A percentile compares a stretch with the other conserved stretches of the same genome.
Evolutionary conservation across 2,888 invertebrate species (phyloP).

Genomic region (Adelphocoris suturalis): DNA sequence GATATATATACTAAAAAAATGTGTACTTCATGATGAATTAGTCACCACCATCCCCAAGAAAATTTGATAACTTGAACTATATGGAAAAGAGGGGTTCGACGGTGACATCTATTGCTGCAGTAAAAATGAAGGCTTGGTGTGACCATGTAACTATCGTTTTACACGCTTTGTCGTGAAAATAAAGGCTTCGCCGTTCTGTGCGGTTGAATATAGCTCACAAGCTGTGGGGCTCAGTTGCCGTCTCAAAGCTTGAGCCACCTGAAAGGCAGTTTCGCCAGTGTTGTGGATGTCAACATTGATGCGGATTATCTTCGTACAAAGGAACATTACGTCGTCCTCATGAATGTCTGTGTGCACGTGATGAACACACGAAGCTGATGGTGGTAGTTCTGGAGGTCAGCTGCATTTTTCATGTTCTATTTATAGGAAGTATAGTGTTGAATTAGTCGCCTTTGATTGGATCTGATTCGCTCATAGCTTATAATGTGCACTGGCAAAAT

Average conservation of each 20-base stretch:
- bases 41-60: no score
- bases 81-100: no score
- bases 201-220: not conserved
- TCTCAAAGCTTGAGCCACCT: not conserved
- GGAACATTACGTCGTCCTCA: not conserved
- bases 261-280: slow-evolving; percentile 5
- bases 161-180: slow-evolving; percentile 25
- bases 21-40: no score
- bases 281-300: not conserved
- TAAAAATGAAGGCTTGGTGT: no score
- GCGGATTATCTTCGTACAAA: not conserved
- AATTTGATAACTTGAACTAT: no score
- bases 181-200: not conserved
- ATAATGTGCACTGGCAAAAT: no score
- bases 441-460: no score
- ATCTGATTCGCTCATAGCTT: no score
- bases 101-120: no score
- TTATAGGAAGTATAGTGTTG: no score
- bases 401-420: no score
- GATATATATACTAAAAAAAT: no score
- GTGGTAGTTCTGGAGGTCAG: not conserved
- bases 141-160: not conserved
- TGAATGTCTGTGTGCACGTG: not conserved
- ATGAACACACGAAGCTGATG: not conserved
- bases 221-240: not conserved